Evolutionary conservation across 2,888 invertebrate genomes (phyloP), one percentile per base, ranked within the genome.

Genomic region (Synergus laeviventris): DNA sequence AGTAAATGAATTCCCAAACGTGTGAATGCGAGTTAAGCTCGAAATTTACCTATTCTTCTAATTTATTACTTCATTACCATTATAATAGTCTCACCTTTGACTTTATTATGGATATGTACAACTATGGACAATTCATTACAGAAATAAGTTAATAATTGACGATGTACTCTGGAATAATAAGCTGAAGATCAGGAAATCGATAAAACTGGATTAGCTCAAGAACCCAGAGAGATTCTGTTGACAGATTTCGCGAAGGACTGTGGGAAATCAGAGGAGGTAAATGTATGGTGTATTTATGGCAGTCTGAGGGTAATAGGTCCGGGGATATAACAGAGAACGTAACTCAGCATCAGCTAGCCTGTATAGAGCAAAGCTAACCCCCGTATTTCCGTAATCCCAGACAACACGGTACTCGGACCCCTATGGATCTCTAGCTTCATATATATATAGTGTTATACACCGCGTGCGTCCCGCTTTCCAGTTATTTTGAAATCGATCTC

Each of bases 321-420:
- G 82, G 87, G 89, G 90, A 90, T 90, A 89, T 88, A 90, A 87
- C 84, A 76, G 77, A 79, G 86, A 82, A 87, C 89, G 90, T 91
- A 91, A 90, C 89, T 91, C 90, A 90, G 90, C 89, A 90, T 90
- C 90, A 90, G 88, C 83, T 79, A 78, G 77, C 78, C 80, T 80
- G 81, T 81, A 83, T 84, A 79, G 76, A 83, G 79, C 82, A 80
- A 78, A 81, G 78, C 81, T 84, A 82, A 82, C 80, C 78, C 77
- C 70, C 77, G 83, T 82, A 84, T 86, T 85, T 86, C 87, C 86
- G 89, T 90, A 90, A 90, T 90, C 90, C 90, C 84, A 79, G 80
- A 79, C 87, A 88, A 88, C 89, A 87, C 87, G 84, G 82, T 78
- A 81, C 61, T 79, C 80, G 79, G 81, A 83, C 80, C 82, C 81